Base-by-base conservation (phyloP, 2,888 invertebrate genomes). In the Loripinus fragilis region DNA sequence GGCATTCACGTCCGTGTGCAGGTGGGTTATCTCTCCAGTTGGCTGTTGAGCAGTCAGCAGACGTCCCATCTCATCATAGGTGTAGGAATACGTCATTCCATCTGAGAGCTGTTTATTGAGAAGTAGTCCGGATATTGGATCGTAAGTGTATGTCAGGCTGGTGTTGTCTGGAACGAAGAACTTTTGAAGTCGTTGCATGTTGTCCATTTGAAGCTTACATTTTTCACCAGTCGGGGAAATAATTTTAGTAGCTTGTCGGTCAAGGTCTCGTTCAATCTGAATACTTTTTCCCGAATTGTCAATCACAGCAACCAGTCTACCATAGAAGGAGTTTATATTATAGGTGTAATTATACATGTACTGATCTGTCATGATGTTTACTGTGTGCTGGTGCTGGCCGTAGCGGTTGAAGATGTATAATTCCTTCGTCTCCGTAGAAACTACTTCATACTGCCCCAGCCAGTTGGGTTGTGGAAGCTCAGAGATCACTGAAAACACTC, bases 241-340 rank as follows among this genome's bases (percentile, higher is more conserved):
- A 50, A 93, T 98, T 10, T 98, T 98, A 92, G 98, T 98, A 0
- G 98, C 98, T 86, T 94, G 93, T 20, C 93, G 92, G 45, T 93
- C 94, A 93, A 98, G 98, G 94, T 98, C 98, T 86, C 98, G 95
- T 71, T 97, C 94, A 92, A 98, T 96, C 91, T 88, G 86, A 35
- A 99, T 96, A 94, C 97, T 97, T 76, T 93, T 92, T 92, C 98
- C 98, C 3, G 98, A 97, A 77, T 97, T 97, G 94, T 98, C 98
- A 1, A 97, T 98, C 1, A 99, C 98, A 0, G 97, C 97, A 90
- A 97, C 97, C 72, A 99, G 94, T 91, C 97, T 97, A 92, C 99
- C 99, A 67, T 98, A 98, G 92, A 97, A 98, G 0, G 98, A 98
- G 92, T 98, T 98, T 0, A 98, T 98, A 87, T 98, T 98, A 95